Evolutionary conservation across 2,888 invertebrate genomes (phyloP), one percentile per base, ranked within the genome.

Genomic region (Hipparchia sbordonii): DNA sequence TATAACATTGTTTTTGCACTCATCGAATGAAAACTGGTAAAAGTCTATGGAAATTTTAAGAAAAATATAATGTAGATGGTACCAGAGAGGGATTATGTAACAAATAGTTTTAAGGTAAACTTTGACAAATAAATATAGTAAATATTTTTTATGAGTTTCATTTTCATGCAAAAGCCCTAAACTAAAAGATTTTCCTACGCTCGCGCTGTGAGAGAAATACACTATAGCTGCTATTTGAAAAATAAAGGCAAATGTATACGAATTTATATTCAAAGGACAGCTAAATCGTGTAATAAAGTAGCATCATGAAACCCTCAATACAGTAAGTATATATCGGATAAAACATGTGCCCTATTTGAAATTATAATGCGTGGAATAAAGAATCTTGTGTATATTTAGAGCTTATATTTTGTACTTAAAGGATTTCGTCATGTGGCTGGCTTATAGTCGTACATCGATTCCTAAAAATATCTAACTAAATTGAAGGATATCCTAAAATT

Each of bases 61-160:
- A 56, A 75, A 13, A 8, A 23, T 72, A 68, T 70, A 74, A 51
- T 67, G 68, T 72, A 72, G 71, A 60, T n/a, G 60, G 23, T 70
- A 68, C 51, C 67, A 75, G 65, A 67, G 65, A 72, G 65, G 70
- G 76, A 74, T 78, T 77, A 75, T 77, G 76, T 82, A 82, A 80
- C 71, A 82, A 80, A 79, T 84, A 83, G 81, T 77, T 76, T 80
- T 89, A 91, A 89, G 90, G 82, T 79, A 84, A 89, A 90, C 82
- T 91, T 92, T 90, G 93, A 93, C 93, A 92, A 93, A 93, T 93
- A 93, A 93, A 93, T 83, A 90, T 92, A 91, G 90, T 84, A 87
- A 89, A 82, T 79, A 84, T 82, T 80, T 76, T 69, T 75, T 52
- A 52, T 63, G 73, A 74, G 77, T 86, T 85, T 87, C 79, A 77